These are phyloP conservation scores for Myotis myotis DNA, from an alignment of 2,797 vertebrate species.

Conservation along the genomic window DNA sequence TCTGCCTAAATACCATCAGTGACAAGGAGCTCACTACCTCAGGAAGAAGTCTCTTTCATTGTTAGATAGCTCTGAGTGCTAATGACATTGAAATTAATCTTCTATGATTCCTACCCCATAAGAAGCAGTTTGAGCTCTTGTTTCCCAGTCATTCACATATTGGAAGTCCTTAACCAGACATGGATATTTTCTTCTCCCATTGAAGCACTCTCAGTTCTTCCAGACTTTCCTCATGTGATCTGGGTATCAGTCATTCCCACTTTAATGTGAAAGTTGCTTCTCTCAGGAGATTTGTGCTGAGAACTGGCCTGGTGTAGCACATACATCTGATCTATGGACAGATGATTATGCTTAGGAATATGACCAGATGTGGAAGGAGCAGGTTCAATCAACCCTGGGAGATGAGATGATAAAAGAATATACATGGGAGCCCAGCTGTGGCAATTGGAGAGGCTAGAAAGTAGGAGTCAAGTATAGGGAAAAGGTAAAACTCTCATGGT, in stretches of 20 bases:
- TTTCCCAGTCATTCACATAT: background rate
- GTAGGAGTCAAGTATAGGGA: background rate
- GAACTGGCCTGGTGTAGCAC: background rate
- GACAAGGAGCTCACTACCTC: background rate
- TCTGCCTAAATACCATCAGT: background rate
- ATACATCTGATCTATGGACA: background rate
- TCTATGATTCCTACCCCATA: background rate
- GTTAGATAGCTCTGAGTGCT: background rate
- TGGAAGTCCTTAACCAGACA: background rate
- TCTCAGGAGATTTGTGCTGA: background rate
- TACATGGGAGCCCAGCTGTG: background rate
- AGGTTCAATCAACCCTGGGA: background rate
- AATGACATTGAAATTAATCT: background rate
- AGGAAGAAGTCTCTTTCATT: background rate
- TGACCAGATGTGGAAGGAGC: too few species aligned
- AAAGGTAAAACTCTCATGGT: background rate
- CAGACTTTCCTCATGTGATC: background rate
- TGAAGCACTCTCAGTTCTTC: background rate
- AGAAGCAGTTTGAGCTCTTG: background rate
- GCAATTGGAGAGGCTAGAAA: background rate
- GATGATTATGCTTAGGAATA: background rate
- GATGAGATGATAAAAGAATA: background rate
- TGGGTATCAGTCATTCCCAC: background rate
- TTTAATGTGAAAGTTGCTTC: background rate
- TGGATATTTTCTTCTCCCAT: background rate